Evolutionary conservation across 2,113 vertebrate genomes (phyloP).

Genomic region (Gavialis gangeticus): DNA sequence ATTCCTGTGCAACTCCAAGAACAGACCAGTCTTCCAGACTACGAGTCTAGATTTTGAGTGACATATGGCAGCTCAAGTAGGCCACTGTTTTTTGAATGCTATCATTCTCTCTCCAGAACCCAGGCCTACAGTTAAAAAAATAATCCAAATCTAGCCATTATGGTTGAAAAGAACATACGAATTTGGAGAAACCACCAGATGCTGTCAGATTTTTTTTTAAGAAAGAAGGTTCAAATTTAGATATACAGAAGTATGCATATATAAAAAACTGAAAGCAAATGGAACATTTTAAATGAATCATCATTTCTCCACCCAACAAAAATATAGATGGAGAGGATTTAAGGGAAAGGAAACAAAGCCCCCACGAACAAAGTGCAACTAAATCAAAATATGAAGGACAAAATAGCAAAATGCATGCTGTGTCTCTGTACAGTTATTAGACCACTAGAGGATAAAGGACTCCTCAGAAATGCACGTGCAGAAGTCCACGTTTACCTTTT

Average conservation of each 20-base stretch:
- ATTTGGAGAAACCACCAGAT: background rate
- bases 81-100: background rate
- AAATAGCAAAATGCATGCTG: background rate
- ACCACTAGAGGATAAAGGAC: background rate
- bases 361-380: background rate
- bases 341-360: background rate
- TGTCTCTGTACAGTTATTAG: background rate
- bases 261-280: background rate
- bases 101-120: background rate
- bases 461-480: background rate
- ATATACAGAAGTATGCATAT: background rate
- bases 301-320: background rate
- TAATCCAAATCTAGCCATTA: background rate
- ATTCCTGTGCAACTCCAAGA: background rate
- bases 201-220: background rate
- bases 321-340: background rate
- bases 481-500: slow-evolving; percentile 83
- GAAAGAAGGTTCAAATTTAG: background rate
- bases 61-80: background rate
- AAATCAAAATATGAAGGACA: background rate
- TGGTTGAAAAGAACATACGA: background rate
- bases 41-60: background rate
- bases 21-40: background rate
- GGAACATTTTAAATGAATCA: background rate
- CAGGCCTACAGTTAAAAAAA: background rate